Evolutionary conservation across 2,797 vertebrate genomes (phyloP).

Genomic region (Eupleurogrammus muticus): DNA sequence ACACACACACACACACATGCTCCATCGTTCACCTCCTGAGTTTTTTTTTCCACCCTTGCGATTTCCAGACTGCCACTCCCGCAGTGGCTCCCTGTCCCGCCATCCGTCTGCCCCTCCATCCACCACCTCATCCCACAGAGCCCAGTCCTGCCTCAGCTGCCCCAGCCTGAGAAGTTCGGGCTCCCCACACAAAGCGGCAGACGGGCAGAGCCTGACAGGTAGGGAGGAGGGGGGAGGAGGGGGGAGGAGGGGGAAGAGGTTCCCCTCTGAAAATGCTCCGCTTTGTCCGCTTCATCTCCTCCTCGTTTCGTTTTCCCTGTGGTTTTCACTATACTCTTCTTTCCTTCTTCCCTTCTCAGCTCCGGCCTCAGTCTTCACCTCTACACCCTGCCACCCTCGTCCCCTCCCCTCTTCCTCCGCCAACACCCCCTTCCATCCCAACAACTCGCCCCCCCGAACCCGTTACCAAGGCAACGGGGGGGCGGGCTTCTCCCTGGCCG

Average conservation of each 20-base stretch:
- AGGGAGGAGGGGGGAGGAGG: constrained; percentile 22
- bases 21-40: neutral
- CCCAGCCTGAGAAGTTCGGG: constrained; percentile 72
- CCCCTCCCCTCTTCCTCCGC: constrained; percentile 45
- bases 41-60: constrained; percentile 21
- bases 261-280: neutral
- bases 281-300: neutral
- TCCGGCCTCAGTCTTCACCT: constrained; percentile 57
- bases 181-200: constrained; percentile 63
- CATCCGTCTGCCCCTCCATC: constrained; percentile 78
- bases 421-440: constrained; percentile 64
- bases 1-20: neutral
- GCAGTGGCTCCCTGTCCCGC: constrained; percentile 54
- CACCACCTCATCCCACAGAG: constrained; percentile 72
- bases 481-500: constrained; percentile 87
- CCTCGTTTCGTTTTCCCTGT: neutral
- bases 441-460: constrained; percentile 46
- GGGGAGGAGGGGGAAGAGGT: too few relatives aligned
- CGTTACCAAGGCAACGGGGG: constrained; percentile 73
- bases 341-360: constrained; percentile 25
- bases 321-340: neutral
- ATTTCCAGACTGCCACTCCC: constrained; percentile 77
- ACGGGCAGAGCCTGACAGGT: constrained; percentile 79
- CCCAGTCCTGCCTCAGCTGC: constrained; percentile 75
- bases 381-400: constrained; percentile 52